Conservation (phyloP, 2,113 vertebrate genomes). For the Morone saxatilis region DNA sequence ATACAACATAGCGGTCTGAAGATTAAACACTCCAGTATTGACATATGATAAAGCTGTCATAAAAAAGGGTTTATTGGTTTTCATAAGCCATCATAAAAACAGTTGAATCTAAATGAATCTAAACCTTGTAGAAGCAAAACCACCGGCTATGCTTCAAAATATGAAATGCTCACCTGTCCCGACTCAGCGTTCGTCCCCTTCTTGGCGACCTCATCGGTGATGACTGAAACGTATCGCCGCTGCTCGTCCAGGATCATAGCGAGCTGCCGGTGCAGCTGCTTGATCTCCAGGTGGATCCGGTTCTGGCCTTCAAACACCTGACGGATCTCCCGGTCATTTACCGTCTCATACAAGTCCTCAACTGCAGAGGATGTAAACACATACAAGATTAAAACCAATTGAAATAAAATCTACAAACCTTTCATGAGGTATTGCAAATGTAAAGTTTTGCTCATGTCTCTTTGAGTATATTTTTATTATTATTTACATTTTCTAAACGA, state of each 20-base stretch:
- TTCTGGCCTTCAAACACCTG: conserved; percentile 99
- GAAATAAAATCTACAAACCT: background rate
- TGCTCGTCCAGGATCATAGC: conserved; percentile 98
- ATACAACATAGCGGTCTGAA: background rate
- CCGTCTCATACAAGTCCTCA: conserved; percentile 91
- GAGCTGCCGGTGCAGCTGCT: conserved; percentile 93
- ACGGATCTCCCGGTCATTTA: conserved; percentile 92
- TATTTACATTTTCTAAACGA: background rate
- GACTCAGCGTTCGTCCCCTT: conserved; percentile 70
- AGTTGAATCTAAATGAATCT: background rate
- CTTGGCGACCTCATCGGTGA: conserved; percentile 90
- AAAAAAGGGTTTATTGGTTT: conserved; percentile 15
- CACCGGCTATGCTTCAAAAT: background rate
- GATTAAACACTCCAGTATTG: background rate
- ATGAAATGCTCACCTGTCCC: conserved; percentile 83
- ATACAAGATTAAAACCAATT: background rate
- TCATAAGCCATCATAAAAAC: conserved; percentile 1
- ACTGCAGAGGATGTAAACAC: conserved; percentile 74
- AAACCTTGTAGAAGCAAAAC: background rate
- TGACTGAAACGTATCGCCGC: conserved; percentile 89
- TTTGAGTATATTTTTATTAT: background rate
- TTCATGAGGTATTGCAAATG: background rate
- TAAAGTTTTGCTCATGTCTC: background rate
- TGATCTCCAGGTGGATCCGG: conserved; percentile 96
- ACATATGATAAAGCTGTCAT: background rate